Evolutionary conservation across 2,797 vertebrate species (phyloP), one percentile per base, ranked within the genome.

Genomic region (Graptemys geographica): DNA sequence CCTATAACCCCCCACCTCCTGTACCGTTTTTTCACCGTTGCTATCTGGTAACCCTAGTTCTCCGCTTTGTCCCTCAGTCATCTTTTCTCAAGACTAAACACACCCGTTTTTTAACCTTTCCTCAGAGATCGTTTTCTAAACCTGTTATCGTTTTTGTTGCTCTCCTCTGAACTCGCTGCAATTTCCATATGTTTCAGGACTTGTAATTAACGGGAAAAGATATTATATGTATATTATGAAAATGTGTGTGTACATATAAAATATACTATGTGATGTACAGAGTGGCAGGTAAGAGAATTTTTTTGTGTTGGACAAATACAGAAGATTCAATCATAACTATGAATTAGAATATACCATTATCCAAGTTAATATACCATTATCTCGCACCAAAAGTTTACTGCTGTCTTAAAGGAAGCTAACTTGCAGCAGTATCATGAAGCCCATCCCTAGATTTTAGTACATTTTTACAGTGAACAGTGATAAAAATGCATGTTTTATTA

Each of bases 371-470:
- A 37, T 37, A 37, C 37, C 37, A 37, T 37, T n/a, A 5, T 51
- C 76, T 6, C 47, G 23, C 57, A 83, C 37, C 41, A 85, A 12
- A 94, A 92, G 74, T 95, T 91, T 89, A 52, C 93, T 95, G 81
- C 21, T 84, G 6, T 86, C n/a, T 56, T 91, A 41, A 86, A 55
- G 41, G 83, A 59, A 25, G 78, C 88, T 87, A 89, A 85, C n/a
- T 91, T 96, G 78, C 2, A 83, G 53, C 12, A 91, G 88, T 85
- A 90, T 53, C 28, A 90, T 74, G 88, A 93, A 69, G 44, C 15
- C 59, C 65, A 74, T 19, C 84, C n/a, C 49, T 69, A 28, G 18
- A 53, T 84, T 52, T 19, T 41, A 94, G 57, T 59, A 93, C 87
- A 83, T 89, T 90, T 94, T 96, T 76, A 86, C 69, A 90, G 21